These are phyloP conservation scores for Allygus modestus DNA, from an alignment of 2,888 invertebrate species.

Conservation along the genomic window DNA sequence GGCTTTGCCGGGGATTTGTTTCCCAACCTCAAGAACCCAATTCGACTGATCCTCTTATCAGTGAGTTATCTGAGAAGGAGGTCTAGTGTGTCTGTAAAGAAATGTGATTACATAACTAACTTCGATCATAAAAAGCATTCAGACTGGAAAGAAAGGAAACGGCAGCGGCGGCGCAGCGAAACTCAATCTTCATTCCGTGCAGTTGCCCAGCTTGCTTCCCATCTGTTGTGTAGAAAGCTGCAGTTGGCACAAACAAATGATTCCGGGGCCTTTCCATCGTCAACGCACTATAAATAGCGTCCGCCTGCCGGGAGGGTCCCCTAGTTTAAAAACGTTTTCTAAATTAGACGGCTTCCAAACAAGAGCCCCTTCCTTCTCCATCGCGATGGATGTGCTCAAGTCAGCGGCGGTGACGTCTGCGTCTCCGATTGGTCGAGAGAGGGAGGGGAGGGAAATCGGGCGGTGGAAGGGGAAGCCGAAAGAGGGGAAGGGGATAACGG, in stretches of 20 bases:
- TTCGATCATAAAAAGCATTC: no score
- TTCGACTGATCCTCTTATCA: no score
- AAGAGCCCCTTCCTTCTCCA: constrained; percentile 55
- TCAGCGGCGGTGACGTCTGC: constrained; percentile 33
- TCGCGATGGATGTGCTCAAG: constrained; percentile 51
- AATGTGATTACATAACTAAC: no score
- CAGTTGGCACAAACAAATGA: constrained; percentile 53
- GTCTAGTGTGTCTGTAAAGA: no score
- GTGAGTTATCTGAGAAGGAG: no score
- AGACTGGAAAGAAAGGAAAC: no score
- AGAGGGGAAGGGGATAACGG: constrained; percentile 39
- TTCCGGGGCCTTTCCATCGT: constrained; percentile 25
- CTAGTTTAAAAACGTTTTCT: constrained; percentile 38
- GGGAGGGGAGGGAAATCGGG: constrained; percentile 17
- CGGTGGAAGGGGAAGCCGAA: constrained; percentile 28
- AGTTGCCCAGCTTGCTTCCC: constrained; percentile 13
- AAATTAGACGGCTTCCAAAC: constrained; percentile 45
- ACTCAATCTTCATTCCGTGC: neutral
- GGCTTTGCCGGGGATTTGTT: no score
- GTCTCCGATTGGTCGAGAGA: constrained; percentile 35
- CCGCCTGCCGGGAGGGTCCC: constrained; percentile 20
- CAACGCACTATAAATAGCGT: constrained; percentile 49
- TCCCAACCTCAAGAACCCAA: no score
- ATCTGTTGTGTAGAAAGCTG: constrained; percentile 26
- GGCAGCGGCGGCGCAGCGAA: no score